Base-by-base conservation (phyloP, 2,113 vertebrate genomes). In the Lota lota region DNA sequence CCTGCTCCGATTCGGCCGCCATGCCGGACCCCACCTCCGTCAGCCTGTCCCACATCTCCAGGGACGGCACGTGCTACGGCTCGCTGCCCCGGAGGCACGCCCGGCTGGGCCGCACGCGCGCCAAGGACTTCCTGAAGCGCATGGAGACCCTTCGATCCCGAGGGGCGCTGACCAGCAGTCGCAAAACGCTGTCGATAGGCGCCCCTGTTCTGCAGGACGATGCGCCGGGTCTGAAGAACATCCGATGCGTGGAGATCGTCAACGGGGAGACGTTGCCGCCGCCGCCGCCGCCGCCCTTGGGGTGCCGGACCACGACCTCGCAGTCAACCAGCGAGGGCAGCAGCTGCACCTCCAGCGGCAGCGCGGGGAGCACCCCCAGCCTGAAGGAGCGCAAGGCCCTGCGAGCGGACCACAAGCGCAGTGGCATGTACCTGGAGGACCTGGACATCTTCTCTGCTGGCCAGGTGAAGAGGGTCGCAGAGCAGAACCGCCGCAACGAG, bases 391-490 rank as follows among this genome's bases (percentile, higher is more conserved):
- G 89, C 0, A 95, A 90, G 59, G 82, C 89, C 68, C 92, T 93
- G n/a, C 90, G 93, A 66, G 85, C 91, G n/a, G 92, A 90, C 88
- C 21, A 89, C 70, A 99, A 99, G 81, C 94, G 95, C 2, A 92
- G 93, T 0, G 96, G 97, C 33, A 93, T 98, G 93, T 99, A 98
- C 85, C 79, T 98, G 56, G 97, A 97, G 60, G 96, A 98, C 77
- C 36, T 98, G 1, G 94, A 97, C 60, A 90, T 98, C 70, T 93
- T 96, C 80, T 85, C 85, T 53, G 80, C 84, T 67, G 94, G 89
- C 0, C 91, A 88, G 15, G 84, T 88, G 53, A 90, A 79, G 72
- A 90, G 91, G 40, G 79, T 93, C 0, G 86, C 87, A 0, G 91
- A 93, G 80, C 91, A 93, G 75, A 94, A 94, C 79, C 93, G 83